A percentile compares a stretch with the other conserved stretches of the same genome.
Evolutionary conservation across 2,113 vertebrate genomes (phyloP).

Genomic region (Aldabrachelys gigantea): DNA sequence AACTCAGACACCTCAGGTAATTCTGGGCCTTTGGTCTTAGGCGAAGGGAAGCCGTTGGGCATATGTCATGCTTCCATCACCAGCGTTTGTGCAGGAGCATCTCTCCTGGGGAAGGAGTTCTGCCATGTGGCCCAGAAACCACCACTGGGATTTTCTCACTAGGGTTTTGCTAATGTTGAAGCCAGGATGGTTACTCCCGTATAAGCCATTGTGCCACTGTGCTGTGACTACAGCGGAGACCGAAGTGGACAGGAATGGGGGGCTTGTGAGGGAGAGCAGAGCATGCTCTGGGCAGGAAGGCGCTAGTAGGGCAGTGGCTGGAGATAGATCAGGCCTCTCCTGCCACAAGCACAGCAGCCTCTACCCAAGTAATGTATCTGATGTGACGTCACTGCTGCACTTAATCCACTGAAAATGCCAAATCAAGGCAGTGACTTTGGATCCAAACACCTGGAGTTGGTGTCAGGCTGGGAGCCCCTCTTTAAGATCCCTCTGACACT

Average conservation of each 20-base stretch:
- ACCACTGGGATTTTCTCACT: not conserved
- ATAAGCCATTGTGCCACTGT: too few species aligned
- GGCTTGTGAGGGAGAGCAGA: not conserved
- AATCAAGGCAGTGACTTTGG: fast-evolving
- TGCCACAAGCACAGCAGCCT: fast-evolving
- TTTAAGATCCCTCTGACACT: not conserved
- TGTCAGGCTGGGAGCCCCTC: not conserved
- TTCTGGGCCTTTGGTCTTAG: not conserved
- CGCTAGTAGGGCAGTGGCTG: fast-evolving
- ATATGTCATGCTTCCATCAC: fast-evolving
- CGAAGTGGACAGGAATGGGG: not conserved
- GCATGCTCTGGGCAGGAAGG: not conserved
- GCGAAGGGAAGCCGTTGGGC: fast-evolving
- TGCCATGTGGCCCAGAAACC: not conserved
- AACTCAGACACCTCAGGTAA: conserved; percentile 75
- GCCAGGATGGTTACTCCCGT: not conserved
- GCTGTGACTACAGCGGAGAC: not conserved
- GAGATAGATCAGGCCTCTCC: fast-evolving
- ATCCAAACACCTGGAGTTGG: fast-evolving
- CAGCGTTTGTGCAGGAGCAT: not conserved
- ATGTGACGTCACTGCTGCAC: fast-evolving
- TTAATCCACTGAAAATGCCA: not conserved
- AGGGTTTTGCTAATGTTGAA: not conserved
- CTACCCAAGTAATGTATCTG: fast-evolving
- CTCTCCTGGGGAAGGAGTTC: fast-evolving